phyloP scores from a whole-genome alignment of 1,140 invertebrate genomes.

The Matsumurasca onukii region DNA sequence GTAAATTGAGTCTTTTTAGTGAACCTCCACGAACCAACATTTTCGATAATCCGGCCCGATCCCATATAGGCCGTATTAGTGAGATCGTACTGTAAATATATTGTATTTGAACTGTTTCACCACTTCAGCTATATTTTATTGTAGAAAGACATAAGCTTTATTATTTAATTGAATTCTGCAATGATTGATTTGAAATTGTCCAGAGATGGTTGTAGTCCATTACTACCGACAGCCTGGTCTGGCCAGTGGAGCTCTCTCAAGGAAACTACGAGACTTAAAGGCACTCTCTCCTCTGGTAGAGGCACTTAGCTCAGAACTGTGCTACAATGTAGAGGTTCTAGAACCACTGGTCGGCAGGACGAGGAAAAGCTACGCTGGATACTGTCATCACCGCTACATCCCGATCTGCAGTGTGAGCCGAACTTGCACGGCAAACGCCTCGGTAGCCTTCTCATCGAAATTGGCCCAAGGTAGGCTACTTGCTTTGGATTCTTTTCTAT shows the following conservation, averaged over 20 bases:
- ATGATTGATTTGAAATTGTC: neutral
- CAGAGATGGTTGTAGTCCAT: slow-evolving; percentile 37
- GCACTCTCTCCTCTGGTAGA: slow-evolving; percentile 44
- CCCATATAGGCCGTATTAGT: too few relatives aligned
- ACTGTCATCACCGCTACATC: slow-evolving; percentile 63
- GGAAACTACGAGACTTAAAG: slow-evolving; percentile 41
- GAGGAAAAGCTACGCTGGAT: slow-evolving; percentile 68
- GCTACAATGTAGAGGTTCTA: slow-evolving; percentile 72
- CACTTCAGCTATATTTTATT: too few relatives aligned
- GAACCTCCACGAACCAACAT: too few relatives aligned
- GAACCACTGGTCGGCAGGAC: slow-evolving; percentile 54
- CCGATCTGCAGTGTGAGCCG: slow-evolving; percentile 50
- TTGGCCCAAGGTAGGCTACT: slow-evolving; percentile 78
- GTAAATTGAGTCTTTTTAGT: too few relatives aligned
- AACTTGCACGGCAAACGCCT: slow-evolving; percentile 47
- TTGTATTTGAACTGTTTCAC: too few relatives aligned
- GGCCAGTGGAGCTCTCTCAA: slow-evolving; percentile 38
- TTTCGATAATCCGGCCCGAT: too few relatives aligned
- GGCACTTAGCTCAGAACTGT: slow-evolving; percentile 68
- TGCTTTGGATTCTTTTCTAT: too few relatives aligned
- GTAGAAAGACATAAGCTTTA: too few relatives aligned
- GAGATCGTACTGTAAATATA: too few relatives aligned
- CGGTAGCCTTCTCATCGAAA: slow-evolving; percentile 65
- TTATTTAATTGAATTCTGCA: too few relatives aligned
- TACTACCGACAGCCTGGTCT: slow-evolving; percentile 45